These are phyloP conservation scores for Drosophila asahinai DNA, from an alignment of 1,140 invertebrate genomes.

Conservation along the genomic window DNA sequence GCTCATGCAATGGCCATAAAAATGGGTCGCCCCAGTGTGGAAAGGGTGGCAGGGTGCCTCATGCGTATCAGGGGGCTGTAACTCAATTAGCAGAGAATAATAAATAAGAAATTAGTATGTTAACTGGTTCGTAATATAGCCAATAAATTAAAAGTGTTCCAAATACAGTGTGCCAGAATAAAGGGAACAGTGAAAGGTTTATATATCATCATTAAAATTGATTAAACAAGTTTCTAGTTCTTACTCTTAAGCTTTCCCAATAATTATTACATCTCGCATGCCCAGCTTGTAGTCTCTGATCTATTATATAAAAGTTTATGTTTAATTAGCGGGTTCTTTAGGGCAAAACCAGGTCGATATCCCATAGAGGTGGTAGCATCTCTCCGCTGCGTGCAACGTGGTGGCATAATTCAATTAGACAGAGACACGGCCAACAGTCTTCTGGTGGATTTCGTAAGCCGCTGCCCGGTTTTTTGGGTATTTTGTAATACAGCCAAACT, in stretches of 20 bases:
- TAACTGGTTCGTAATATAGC: neutral
- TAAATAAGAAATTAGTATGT: conserved; percentile 10
- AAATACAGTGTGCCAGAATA: no score
- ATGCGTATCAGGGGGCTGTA: neutral
- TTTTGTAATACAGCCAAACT: conserved; percentile 70
- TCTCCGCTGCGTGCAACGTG: neutral
- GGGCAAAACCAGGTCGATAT: neutral
- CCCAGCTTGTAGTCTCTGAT: neutral
- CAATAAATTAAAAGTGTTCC: neutral
- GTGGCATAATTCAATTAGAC: conserved; percentile 42
- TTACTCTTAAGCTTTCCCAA: neutral
- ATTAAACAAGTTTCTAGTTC: neutral
- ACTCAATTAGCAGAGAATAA: conserved; percentile 32
- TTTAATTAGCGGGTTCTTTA: conserved; percentile 10
- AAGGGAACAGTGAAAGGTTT: no score
- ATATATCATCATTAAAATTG: no score
- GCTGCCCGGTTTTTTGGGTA: conserved; percentile 54
- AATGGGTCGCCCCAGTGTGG: conserved; percentile 51
- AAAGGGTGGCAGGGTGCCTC: conserved; percentile 21
- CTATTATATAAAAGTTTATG: neutral
- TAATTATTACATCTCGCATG: neutral
- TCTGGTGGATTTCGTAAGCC: conserved; percentile 58
- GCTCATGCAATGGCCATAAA: conserved; percentile 50
- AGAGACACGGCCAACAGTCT: conserved; percentile 9
- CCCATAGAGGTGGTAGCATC: neutral